Evolutionary conservation across 2,888 invertebrate genomes (phyloP).

Genomic region (Chalcosyrphus nemorum): DNA sequence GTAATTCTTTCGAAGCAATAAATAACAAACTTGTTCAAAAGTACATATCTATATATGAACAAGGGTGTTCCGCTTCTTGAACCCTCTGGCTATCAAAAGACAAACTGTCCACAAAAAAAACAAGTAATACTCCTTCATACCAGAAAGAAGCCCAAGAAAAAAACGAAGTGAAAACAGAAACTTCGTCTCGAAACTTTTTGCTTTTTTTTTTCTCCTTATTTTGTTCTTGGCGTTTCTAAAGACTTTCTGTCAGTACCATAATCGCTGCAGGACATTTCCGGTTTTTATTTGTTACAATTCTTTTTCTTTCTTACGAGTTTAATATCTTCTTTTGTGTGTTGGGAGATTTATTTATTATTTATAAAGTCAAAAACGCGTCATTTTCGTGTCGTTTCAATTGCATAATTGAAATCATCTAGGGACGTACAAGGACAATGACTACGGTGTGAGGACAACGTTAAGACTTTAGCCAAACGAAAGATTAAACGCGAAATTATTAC

Average conservation of each 20-base stretch:
- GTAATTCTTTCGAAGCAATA: conserved; percentile 16
- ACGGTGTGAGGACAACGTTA: conserved; percentile 19
- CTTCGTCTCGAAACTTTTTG: neutral
- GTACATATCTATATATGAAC: too few relatives aligned
- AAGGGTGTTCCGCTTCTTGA: conserved; percentile 3
- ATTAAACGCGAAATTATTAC: conserved; percentile 48
- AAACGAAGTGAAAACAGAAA: neutral
- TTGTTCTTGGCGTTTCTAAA: too few relatives aligned
- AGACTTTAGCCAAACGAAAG: conserved; percentile 28
- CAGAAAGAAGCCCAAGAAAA: neutral
- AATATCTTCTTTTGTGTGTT: neutral
- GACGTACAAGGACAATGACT: too few relatives aligned
- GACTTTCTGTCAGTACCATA: conserved; percentile 11
- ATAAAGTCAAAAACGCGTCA: neutral
- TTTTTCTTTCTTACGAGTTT: neutral
- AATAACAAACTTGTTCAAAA: conserved; percentile 33
- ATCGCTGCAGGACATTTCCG: conserved; percentile 19
- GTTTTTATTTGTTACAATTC: conserved; percentile 14
- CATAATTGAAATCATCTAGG: conserved; percentile 6
- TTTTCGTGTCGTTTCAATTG: neutral
- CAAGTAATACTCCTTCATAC: neutral
- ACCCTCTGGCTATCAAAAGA: conserved; percentile 7
- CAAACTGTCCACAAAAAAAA: neutral
- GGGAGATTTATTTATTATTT: neutral
- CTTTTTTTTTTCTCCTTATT: neutral